phyloP scores from a whole-genome alignment of 53 echinoderm and acorn worm species.

The Echinarachnius parma region DNA sequence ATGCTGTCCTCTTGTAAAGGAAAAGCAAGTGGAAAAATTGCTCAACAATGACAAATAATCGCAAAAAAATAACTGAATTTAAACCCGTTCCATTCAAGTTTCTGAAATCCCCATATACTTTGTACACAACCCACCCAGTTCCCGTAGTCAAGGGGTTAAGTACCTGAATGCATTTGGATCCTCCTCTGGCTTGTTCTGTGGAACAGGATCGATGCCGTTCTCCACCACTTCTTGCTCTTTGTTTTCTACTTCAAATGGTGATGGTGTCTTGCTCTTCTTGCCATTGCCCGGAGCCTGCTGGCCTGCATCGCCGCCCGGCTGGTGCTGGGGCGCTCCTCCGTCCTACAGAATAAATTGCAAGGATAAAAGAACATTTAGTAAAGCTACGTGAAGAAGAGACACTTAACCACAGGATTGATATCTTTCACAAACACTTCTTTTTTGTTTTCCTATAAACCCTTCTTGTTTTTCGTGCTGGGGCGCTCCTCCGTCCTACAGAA shows the following conservation, averaged over 20 bases:
- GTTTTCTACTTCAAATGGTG: constrained; percentile 84
- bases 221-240: constrained; percentile 73
- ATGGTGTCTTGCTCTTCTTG: constrained; percentile 96
- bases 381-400: too few species aligned
- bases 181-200: constrained; percentile 50
- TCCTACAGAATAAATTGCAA: too few species aligned
- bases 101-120: too few species aligned
- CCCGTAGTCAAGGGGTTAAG: too few species aligned
- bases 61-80: too few species aligned
- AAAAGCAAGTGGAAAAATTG: background rate
- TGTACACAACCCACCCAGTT: too few species aligned
- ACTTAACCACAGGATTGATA: too few species aligned
- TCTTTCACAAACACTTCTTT: too few species aligned
- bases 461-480: too few species aligned
- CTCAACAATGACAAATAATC: background rate
- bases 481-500: constrained; percentile 26
- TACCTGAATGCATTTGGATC: constrained; percentile 75
- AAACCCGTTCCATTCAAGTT: too few species aligned
- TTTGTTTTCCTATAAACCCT: too few species aligned
- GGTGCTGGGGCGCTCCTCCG: constrained; percentile 24
- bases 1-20: background rate
- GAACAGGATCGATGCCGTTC: constrained; percentile 54
- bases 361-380: too few species aligned
- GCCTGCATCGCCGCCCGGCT: constrained; percentile 1
- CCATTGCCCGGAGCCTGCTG: constrained; percentile 51